Base-by-base conservation (phyloP, 2,113 vertebrate species). In the Colossoma macropomum region DNA sequence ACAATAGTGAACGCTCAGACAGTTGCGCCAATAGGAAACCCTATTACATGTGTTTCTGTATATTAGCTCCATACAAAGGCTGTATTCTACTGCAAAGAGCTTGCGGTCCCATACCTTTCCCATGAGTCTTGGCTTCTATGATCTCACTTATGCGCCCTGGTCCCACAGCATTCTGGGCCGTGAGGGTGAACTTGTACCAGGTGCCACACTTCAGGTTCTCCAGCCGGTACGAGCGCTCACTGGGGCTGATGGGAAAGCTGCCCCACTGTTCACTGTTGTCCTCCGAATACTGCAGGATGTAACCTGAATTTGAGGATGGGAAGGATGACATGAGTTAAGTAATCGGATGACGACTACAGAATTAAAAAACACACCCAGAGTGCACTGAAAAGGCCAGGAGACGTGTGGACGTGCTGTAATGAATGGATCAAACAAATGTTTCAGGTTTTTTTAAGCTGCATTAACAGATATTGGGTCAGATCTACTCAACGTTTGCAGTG, bases 191-290 rank as follows among this genome's bases (percentile, higher is more conserved):
- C 88, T 99, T 99, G 86, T 99, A 99, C 98, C 98, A 99, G 0
- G 98, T 99, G 41, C 98, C 98, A 30, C 98, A 99, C 60, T 98
- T 99, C 62, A 99, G 89, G 17, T 95, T 99, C 80, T 99, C 98
- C 85, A 99, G 88, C 17, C 97, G 95, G 84, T 99, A 99, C 1
- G 95, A 96, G 0, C 97, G 96, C 83, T 99, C 97, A 0, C 97
- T 99, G 19, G 98, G 98, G 89, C 97, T 99, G 90, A 99, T 98
- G 81, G 97, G 94, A 75, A 97, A 96, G 80, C 97, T 99, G 0
- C 97, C 97, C 98, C 98, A 99, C 86, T 98, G 97, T 87, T 99
- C 98, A 3, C 98, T 99, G 95, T 99, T 99, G 13, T 99, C 98
- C 91, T 99, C 98, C 0, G 98, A 99, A 86, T 99, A 99, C 88